Conservation (phyloP, 2,888 invertebrate genomes). For the Mellilla xanthometata region DNA sequence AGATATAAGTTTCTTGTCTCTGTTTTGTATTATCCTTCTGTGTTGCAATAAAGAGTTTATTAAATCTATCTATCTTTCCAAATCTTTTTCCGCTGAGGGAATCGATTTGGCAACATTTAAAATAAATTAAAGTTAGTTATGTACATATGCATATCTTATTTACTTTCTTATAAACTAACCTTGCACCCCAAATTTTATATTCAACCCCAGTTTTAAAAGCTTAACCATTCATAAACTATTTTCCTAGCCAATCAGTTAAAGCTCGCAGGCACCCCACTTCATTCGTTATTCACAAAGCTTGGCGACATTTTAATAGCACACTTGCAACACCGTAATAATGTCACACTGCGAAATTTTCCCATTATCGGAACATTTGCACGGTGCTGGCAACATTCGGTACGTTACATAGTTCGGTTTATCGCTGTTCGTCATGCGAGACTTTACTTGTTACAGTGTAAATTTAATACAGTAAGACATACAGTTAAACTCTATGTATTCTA, state of each 20-base stretch:
- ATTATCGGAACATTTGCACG: slow-evolving; percentile 45
- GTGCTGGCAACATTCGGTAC: slow-evolving; percentile 15
- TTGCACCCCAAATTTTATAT: no score
- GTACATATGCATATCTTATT: no score
- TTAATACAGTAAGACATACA: not conserved
- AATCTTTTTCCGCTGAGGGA: no score
- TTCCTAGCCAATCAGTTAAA: not conserved
- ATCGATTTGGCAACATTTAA: no score
- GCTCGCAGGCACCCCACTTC: slow-evolving; percentile 15
- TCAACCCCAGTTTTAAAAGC: no score
- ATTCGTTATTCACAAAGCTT: slow-evolving; percentile 24
- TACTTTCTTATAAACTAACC: no score
- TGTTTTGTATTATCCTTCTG: no score
- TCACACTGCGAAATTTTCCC: slow-evolving; percentile 43
- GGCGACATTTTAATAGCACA: slow-evolving; percentile 27
- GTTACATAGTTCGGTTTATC: slow-evolving; percentile 20
- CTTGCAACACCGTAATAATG: slow-evolving; percentile 35
- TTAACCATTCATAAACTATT: not conserved
- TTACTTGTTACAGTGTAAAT: slow-evolving; percentile 3
- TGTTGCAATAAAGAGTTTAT: no score
- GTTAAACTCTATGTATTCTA: not conserved
- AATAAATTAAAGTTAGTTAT: no score
- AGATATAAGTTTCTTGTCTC: no score
- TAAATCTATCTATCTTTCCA: no score
- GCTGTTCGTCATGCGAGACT: slow-evolving; percentile 21